Conservation (phyloP, 2,888 invertebrate genomes). For the Malthinus flaveolus region DNA sequence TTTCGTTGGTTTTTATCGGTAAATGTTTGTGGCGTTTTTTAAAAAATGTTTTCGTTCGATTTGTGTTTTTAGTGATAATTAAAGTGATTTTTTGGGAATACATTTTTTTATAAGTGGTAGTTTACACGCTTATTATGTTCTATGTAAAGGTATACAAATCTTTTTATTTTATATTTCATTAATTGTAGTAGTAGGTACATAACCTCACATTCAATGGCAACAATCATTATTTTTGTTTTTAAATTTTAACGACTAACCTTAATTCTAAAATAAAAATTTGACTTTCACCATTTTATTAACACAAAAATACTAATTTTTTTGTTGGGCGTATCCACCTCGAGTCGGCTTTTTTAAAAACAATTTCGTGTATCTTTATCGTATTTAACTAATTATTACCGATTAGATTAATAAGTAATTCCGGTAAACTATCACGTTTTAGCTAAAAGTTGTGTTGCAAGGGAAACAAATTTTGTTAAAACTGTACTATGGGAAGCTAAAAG, state of each 20-base stretch:
- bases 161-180: constrained; percentile 9
- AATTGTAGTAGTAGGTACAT: constrained; percentile 18
- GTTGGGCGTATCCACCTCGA: not conserved
- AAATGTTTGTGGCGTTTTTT: constrained; percentile 15
- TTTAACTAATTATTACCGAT: no score
- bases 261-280: not conserved
- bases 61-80: constrained; percentile 12
- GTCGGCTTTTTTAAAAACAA: no score
- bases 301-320: not conserved
- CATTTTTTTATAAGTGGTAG: no score
- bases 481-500: constrained; percentile 36
- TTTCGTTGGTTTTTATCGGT: not conserved
- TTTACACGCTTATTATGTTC: constrained; percentile 17
- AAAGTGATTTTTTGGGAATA: constrained; percentile 2
- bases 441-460: no score
- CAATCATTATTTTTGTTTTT: not conserved
- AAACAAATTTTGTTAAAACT: constrained; percentile 32
- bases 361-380: no score
- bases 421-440: no score
- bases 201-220: constrained; percentile 18
- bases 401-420: no score
- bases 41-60: constrained; percentile 25
- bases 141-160: constrained; percentile 26
- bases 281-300: not conserved
- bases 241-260: no score